Percentiles rank a stretch among this genome's conserved stretches.
Evolutionary conservation across 2,888 invertebrate genomes (phyloP).

Genomic region (Lydus trimaculatus): DNA sequence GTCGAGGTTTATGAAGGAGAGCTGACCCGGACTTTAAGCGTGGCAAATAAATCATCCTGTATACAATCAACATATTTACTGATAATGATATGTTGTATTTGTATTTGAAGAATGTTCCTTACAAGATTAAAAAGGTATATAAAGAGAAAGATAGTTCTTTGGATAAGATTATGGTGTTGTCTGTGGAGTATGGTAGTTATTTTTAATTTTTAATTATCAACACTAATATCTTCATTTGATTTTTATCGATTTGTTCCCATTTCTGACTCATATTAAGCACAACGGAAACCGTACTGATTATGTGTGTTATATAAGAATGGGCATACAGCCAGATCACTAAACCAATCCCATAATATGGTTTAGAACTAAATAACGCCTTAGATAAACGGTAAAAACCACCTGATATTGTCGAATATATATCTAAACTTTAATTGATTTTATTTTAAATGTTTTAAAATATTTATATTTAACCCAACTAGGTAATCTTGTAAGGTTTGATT

Average conservation of each 20-base stretch:
- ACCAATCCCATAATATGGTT: conserved; percentile 30
- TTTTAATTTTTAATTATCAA: neutral
- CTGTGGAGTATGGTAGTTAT: too few relatives aligned
- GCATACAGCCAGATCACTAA: conserved; percentile 37
- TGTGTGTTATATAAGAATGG: conserved; percentile 33
- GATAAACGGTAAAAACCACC: conserved; percentile 8
- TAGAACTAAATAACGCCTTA: conserved; percentile 28
- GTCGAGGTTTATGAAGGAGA: too few relatives aligned
- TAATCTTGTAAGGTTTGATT: neutral
- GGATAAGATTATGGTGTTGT: too few relatives aligned
- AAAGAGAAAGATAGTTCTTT: neutral
- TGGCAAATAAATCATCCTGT: too few relatives aligned
- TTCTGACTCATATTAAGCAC: conserved; percentile 22
- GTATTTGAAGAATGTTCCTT: neutral
- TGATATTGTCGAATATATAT: too few relatives aligned
- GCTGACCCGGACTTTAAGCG: too few relatives aligned
- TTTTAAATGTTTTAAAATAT: neutral
- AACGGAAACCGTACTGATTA: conserved; percentile 31
- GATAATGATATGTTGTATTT: too few relatives aligned
- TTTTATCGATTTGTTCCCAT: neutral
- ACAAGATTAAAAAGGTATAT: neutral
- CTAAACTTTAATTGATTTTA: neutral
- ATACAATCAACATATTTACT: too few relatives aligned
- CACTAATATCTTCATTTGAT: neutral
- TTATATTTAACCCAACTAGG: neutral